Evolutionary conservation across 2,113 vertebrate species (phyloP), one percentile per base, ranked within the genome.

Genomic region (Geococcyx californianus): DNA sequence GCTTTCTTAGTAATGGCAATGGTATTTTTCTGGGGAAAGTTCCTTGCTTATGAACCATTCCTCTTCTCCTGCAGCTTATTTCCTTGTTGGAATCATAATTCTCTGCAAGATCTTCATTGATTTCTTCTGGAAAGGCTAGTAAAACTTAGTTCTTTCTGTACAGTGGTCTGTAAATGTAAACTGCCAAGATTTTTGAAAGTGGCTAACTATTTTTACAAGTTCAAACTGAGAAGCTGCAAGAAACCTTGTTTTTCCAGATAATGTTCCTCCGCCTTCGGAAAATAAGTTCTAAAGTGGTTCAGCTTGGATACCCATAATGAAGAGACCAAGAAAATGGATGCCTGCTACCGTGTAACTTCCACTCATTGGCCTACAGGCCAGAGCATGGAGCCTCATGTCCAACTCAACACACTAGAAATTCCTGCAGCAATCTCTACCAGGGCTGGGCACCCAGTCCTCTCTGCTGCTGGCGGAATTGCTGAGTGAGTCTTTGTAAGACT

Each of bases 81-180:
- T 94, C 64, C 83, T 93, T 83, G 26, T 31, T 86, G 68, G 83
- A 73, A 95, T 78, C 60, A 74, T 81, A 93, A 78, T 90, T 93
- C 76, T 90, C 38, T 84, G 64, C 49, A 84, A 67, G 78, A 78
- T 64, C 44, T 88, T 83, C 55, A 78, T 51, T 51, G 68, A 64
- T 93, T 96, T 92, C 92, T 86, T 93, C 40, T 84, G 68, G 52
- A 94, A 75, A 82, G 49, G 20, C 72, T 90, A 90, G 72, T 75
- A 93, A 92, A 91, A 88, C 68, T 84, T 72, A 89, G 68, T 81
- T 86, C 69, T 72, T 90, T 72, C 38, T 87, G 34, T 36, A 59
- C 18, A 70, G 68, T 67, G 36, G 55, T 84, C 54, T 68, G 76
- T 60, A 95, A 93, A 70, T 47, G 64, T 72, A 90, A 89, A 84